These are phyloP conservation scores for Leptopilina myrica DNA, from an alignment of 2,888 invertebrate genomes.

Conservation along the genomic window DNA sequence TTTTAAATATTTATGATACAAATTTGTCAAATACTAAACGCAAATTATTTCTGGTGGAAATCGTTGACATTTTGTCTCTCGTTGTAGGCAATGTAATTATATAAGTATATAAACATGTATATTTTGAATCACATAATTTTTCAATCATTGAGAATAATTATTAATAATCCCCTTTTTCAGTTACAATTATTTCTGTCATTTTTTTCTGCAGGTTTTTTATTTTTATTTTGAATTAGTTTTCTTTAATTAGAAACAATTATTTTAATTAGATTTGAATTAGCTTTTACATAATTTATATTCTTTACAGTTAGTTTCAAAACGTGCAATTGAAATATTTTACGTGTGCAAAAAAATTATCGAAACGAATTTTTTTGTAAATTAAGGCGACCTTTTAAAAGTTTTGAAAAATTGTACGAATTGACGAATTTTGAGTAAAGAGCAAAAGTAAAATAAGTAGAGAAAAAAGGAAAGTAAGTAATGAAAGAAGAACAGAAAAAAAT, in stretches of 20 bases:
- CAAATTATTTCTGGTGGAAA: not conserved
- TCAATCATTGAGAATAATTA: slow-evolving; percentile 1
- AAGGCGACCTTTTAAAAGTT: not conserved
- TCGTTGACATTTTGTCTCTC: no score
- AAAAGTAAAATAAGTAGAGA: no score
- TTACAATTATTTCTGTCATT: slow-evolving; percentile 3
- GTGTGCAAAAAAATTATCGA: no score
- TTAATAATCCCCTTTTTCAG: not conserved
- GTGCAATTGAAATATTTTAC: no score
- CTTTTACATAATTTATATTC: slow-evolving; percentile 21
- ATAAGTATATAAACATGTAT: slow-evolving; percentile 8
- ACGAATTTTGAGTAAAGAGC: not conserved
- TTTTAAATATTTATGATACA: slow-evolving; percentile 13
- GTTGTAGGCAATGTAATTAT: no score
- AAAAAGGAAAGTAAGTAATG: no score
- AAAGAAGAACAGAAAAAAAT: no score
- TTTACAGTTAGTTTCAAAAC: not conserved
- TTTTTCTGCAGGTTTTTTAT: slow-evolving; percentile 16
- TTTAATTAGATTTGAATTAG: slow-evolving; percentile 22
- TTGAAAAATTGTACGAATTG: not conserved
- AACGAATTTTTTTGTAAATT: not conserved
- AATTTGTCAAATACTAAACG: not conserved
- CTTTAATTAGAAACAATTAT: slow-evolving; percentile 31
- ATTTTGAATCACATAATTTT: slow-evolving; percentile 24
- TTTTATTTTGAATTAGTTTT: not conserved